Conservation (phyloP, 2,888 invertebrate species). For the Noctua comes region DNA sequence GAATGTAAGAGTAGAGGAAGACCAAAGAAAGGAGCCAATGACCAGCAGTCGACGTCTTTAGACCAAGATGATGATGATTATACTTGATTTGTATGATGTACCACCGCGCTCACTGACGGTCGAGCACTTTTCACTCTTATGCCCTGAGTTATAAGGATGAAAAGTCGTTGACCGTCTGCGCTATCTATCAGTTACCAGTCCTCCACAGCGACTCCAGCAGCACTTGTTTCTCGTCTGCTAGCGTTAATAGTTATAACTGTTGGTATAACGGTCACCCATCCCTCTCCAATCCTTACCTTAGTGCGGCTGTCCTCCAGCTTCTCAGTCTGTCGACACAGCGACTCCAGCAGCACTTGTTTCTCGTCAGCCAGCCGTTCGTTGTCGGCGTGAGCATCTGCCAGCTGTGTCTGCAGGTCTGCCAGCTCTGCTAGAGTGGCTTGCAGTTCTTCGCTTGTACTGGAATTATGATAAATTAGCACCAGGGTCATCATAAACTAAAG, state of each 20-base stretch:
- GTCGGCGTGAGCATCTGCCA: conserved; percentile 96
- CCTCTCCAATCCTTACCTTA: conserved; percentile 86
- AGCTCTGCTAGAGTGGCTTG: conserved; percentile 98
- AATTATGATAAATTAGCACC: conserved; percentile 61
- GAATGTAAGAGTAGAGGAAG: no score
- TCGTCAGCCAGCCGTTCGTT: conserved; percentile 97
- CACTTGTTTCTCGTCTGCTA: neutral
- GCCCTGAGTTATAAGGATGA: no score
- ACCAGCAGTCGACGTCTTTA: no score
- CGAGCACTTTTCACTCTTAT: no score
- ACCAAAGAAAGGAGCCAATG: no score
- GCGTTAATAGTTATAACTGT: no score
- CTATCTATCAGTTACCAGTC: no score
- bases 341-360: conserved; percentile 96
- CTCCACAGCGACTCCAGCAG: no score
- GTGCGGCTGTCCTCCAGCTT: conserved; percentile 96
- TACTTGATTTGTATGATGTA: no score
- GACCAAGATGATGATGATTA: no score
- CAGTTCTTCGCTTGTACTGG: conserved; percentile 96
- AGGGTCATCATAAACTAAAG: neutral
- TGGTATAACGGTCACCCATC: neutral
- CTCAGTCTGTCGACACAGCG: conserved; percentile 97
- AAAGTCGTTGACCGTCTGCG: no score
- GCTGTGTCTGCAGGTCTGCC: conserved; percentile 96
- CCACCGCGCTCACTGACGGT: no score